phyloP scores from a whole-genome alignment of 2,888 invertebrate genomes.

The Fissipunctia ypsillon region DNA sequence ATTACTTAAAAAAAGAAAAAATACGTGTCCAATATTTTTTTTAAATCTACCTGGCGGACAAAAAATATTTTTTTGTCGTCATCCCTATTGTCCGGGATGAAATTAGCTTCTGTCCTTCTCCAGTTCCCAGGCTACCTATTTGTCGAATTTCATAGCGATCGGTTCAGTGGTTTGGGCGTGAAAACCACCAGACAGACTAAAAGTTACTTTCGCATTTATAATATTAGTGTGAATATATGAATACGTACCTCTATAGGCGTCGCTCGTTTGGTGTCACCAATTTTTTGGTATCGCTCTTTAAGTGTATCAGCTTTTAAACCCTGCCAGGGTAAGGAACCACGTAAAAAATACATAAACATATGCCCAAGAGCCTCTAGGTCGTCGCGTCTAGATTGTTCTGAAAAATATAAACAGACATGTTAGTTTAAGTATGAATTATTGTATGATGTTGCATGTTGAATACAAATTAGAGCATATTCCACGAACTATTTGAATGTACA shows the following conservation, averaged over 20 bases:
- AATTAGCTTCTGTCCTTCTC: too few relatives aligned
- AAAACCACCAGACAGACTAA: background rate
- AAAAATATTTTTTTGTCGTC: too few relatives aligned
- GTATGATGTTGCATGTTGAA: slow-evolving; percentile 62
- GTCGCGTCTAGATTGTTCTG: slow-evolving; percentile 99
- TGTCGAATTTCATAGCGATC: background rate
- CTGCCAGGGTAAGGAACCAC: slow-evolving; percentile 99
- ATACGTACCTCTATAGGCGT: slow-evolving; percentile 97
- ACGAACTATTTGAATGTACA: slow-evolving; percentile 55
- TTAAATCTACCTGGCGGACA: too few relatives aligned
- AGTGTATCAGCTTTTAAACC: slow-evolving; percentile 99
- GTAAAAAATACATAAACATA: slow-evolving; percentile 99
- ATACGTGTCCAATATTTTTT: too few relatives aligned
- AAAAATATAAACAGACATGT: slow-evolving; percentile 67
- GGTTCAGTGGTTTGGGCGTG: background rate
- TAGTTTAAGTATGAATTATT: slow-evolving; percentile 50
- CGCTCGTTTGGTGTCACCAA: slow-evolving; percentile 99
- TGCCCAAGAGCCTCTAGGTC: slow-evolving; percentile 99
- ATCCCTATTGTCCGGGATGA: too few relatives aligned
- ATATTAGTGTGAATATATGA: background rate
- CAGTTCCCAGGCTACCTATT: too few relatives aligned
- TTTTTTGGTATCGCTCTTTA: slow-evolving; percentile 99
- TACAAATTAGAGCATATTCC: slow-evolving; percentile 60
- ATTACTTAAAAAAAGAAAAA: too few relatives aligned
- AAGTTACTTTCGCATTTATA: background rate